Conservation (phyloP, 2,888 invertebrate genomes). For the Bombylius major region DNA sequence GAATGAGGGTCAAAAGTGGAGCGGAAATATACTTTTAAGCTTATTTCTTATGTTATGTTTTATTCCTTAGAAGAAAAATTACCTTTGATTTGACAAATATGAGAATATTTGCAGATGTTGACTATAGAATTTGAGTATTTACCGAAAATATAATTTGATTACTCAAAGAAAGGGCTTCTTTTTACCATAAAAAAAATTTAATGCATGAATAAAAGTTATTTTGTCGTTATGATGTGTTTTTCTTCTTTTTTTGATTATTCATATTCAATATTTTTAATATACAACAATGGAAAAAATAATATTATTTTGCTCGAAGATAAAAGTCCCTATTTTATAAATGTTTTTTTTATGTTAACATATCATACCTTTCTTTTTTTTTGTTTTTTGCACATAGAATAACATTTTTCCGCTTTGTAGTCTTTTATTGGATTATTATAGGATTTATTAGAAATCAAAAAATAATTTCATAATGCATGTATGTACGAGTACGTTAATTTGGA, state of each 20-base stretch:
- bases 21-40: neutral
- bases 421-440: neutral
- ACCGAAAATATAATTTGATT: conserved; percentile 11
- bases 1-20: too few species aligned
- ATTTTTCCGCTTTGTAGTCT: neutral
- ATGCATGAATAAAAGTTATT: conserved; percentile 14
- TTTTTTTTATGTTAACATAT: too few species aligned
- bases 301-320: too few species aligned
- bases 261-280: too few species aligned
- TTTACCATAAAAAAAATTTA: conserved; percentile 10
- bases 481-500: too few species aligned
- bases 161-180: conserved; percentile 6
- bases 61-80: conserved; percentile 4
- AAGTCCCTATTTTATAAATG: too few species aligned
- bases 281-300: too few species aligned
- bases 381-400: neutral
- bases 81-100: conserved; percentile 10
- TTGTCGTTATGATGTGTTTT: conserved; percentile 5
- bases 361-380: too few species aligned
- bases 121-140: conserved; percentile 4
- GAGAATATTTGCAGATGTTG: conserved; percentile 12
- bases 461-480: too few species aligned
- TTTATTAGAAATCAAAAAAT: neutral
- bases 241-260: too few species aligned
- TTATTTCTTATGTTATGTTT: neutral